Percentiles rank a stretch among this genome's conserved stretches.
Evolutionary conservation across 2,113 vertebrate species (phyloP).

Genomic region (Hypomesus transpacificus): DNA sequence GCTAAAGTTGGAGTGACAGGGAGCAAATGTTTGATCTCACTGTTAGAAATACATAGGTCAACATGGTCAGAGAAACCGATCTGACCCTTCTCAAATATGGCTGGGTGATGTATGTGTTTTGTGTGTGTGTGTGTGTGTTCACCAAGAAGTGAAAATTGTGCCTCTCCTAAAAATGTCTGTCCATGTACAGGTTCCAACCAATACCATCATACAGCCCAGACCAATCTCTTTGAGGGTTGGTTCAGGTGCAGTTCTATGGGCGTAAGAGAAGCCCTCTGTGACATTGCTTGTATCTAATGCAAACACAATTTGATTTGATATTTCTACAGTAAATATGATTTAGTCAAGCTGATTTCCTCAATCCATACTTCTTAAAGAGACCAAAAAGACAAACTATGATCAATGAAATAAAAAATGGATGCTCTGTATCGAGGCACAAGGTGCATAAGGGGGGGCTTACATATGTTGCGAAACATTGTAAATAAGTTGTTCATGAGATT

Average conservation of each 20-base stretch:
- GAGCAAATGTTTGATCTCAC: conserved; percentile 53
- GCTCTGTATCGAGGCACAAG: too few species aligned
- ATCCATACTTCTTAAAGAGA: too few species aligned
- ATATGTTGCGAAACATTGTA: conserved; percentile 22
- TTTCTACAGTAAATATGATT: too few species aligned
- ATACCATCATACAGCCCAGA: too few species aligned
- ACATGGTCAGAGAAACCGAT: conserved; percentile 36
- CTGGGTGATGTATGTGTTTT: neutral
- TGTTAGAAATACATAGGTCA: conserved; percentile 46
- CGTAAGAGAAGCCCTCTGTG: neutral
- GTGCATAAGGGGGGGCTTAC: neutral
- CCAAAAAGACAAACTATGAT: too few species aligned
- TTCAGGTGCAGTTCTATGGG: neutral
- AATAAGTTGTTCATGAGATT: conserved; percentile 30
- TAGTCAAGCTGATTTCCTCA: too few species aligned
- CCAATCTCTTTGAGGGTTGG: neutral
- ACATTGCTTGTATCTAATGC: neutral
- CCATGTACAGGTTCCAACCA: neutral
- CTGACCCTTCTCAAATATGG: conserved; percentile 25
- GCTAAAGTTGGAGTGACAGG: conserved; percentile 31
- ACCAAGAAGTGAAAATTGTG: neutral
- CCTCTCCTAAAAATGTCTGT: neutral
- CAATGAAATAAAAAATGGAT: too few species aligned
- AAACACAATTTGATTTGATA: too few species aligned
- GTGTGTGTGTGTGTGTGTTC: conserved; percentile 10